Percentiles rank a stretch among this genome's conserved stretches.
These are phyloP conservation scores for Corythornis madagascariensis DNA, from an alignment of 2,113 vertebrate species.

Conservation along the genomic window DNA sequence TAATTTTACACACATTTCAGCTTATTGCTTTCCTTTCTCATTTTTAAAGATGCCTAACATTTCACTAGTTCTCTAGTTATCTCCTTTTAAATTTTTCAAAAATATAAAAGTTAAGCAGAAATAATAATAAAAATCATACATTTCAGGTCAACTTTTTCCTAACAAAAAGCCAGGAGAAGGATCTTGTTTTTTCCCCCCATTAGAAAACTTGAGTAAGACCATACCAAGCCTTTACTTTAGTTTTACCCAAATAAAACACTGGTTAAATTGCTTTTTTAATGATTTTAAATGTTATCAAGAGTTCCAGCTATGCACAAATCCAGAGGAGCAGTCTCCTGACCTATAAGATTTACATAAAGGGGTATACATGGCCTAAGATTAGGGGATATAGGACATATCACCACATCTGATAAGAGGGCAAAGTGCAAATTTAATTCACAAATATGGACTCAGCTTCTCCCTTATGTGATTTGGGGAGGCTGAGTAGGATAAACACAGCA, in stretches of 20 bases:
- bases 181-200: background rate
- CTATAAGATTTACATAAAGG: background rate
- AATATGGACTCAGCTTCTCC: background rate
- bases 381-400: background rate
- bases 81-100: background rate
- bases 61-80: background rate
- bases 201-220: background rate
- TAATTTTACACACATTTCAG: background rate
- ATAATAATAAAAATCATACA: background rate
- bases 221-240: background rate
- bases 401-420: background rate
- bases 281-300: background rate
- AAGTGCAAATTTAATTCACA: background rate
- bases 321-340: background rate
- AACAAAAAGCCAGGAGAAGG: background rate
- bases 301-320: background rate
- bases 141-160: background rate
- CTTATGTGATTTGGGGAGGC: background rate
- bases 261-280: background rate
- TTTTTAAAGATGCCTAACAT: background rate
- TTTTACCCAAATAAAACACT: background rate
- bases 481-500: background rate
- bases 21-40: background rate
- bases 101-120: background rate
- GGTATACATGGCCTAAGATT: accelerated